Base-by-base conservation (phyloP, 2,888 invertebrate genomes). In the Axea sp. region DNA sequence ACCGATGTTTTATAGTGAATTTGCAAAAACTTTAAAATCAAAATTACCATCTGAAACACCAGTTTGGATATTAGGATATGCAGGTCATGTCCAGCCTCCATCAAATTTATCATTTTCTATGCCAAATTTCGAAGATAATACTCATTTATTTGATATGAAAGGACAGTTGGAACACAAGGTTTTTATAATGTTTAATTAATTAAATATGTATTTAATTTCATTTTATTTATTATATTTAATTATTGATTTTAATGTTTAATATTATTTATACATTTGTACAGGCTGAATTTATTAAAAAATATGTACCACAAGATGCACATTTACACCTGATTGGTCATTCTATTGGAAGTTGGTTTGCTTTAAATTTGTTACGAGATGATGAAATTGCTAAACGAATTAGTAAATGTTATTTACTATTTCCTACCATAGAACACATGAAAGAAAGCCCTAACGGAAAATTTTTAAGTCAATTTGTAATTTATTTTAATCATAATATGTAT, bases 281-380 rank as follows among this genome's bases (percentile, higher is more conserved):
- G 88, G 82, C 89, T 39, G 90, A 91, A 60, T 94, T 97, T 83
- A 92, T 97, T 60, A 89, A 91, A 77, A 91, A 92, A 77, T 92
- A 92, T 83, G 89, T 96, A 75, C 94, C 95, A 55, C 87, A 89
- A 74, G 89, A 92, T 81, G 91, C 93, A n/a, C 92, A 90, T 83
- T 86, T 98, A 30, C 93, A 96, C 86, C 88, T 97, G 28, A 90
- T 97, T 78, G 96, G 95, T 1, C 97, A 98, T 89, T 97, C 97
- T 0, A 95, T 97, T 82, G 98, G 98, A 1, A 91, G 93, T 51
- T 96, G 96, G 91, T 92, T 96, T 82, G 90, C 92, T 73, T 84
- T 96, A 60, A 93, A 96, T 83, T 84, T 96, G 43, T 83, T 95
- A 17, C 90, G 93, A 76, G 88, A 92, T 74, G 88, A 90, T 2